Evolutionary conservation across 2,888 invertebrate genomes (phyloP).

Genomic region (Acrobeloides nanus): DNA sequence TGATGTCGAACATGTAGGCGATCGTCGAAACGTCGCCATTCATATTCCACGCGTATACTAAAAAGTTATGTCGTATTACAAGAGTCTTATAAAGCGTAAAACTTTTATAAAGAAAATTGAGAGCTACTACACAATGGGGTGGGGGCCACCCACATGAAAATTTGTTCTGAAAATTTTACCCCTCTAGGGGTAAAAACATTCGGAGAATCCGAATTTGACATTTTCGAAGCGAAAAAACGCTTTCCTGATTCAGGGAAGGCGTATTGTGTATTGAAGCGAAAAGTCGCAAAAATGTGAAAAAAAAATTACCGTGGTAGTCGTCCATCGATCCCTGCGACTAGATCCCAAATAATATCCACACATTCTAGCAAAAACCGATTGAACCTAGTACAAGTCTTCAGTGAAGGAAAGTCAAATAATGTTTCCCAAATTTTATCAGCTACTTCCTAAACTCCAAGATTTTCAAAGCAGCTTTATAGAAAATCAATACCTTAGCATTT

Average conservation of each 20-base stretch:
- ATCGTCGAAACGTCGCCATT: background rate
- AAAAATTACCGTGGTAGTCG: constrained; percentile 21
- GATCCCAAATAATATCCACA: constrained; percentile 77
- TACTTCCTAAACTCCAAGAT: constrained; percentile 59
- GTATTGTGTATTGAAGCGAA: too few relatives aligned
- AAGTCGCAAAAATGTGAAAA: background rate
- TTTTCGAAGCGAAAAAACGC: too few relatives aligned
- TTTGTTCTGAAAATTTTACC: too few relatives aligned
- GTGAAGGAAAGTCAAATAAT: constrained; percentile 82
- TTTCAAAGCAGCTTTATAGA: too few relatives aligned
- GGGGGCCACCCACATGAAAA: too few relatives aligned
- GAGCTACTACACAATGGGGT: too few relatives aligned
- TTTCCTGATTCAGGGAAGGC: too few relatives aligned
- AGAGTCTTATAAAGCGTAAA: background rate
- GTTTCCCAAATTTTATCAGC: constrained; percentile 73
- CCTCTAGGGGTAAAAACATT: too few relatives aligned
- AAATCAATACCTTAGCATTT: too few relatives aligned
- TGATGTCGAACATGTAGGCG: background rate
- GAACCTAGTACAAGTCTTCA: constrained; percentile 71
- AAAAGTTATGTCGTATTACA: background rate
- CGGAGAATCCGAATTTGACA: too few relatives aligned
- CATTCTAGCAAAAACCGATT: constrained; percentile 71
- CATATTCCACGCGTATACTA: constrained; percentile 6
- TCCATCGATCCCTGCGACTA: constrained; percentile 58
- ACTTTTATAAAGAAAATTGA: background rate